These are phyloP conservation scores for Mungos mungo DNA, from an alignment of 2,113 vertebrate species.

Conservation along the genomic window DNA sequence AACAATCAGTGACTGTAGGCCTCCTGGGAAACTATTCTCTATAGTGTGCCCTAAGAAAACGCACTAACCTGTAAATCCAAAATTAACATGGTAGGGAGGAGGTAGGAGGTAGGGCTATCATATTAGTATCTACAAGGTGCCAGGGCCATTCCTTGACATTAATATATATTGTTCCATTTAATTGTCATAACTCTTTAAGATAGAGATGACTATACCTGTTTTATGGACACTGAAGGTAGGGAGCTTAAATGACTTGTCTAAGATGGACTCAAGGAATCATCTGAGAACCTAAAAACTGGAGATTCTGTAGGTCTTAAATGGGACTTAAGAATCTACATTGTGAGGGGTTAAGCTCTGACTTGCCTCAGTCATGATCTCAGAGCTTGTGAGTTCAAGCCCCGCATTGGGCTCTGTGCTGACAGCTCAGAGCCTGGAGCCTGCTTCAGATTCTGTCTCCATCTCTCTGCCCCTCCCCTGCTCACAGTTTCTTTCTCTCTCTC, in stretches of 20 bases:
- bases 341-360: background rate
- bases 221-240: background rate
- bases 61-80: background rate
- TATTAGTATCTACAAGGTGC: background rate
- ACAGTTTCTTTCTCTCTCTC: too few species aligned
- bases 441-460: too few species aligned
- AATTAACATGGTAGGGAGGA: background rate
- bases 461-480: too few species aligned
- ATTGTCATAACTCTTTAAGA: background rate
- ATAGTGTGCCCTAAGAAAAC: slow-evolving; percentile 1
- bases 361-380: too few species aligned
- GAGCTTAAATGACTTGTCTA: background rate
- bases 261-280: background rate
- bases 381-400: too few species aligned
- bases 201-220: background rate
- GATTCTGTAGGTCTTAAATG: background rate
- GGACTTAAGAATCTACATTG: background rate
- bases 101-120: background rate
- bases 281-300: background rate
- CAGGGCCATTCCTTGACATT: background rate
- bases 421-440: too few species aligned
- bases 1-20: background rate
- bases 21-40: background rate
- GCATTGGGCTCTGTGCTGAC: too few species aligned
- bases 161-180: slow-evolving; percentile 3